Conservation (phyloP, 1,140 invertebrate species). For the Drosophila trapezifrons region DNA sequence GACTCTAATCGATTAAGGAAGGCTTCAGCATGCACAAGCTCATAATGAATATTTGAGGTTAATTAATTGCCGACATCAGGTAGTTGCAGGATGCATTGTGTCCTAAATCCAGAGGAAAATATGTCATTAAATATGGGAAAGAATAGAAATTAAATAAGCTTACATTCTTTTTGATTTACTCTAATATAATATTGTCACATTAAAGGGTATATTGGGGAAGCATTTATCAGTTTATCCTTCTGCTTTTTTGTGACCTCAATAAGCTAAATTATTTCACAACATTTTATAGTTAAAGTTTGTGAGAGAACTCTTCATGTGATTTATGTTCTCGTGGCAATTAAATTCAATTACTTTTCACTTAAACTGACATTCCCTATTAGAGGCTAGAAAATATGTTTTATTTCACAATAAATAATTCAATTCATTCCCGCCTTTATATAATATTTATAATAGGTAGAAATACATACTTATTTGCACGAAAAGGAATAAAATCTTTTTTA, state of each 20-base stretch:
- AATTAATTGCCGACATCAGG: conserved; percentile 20
- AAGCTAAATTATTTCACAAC: too few relatives aligned
- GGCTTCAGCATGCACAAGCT: not conserved
- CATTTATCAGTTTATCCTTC: not conserved
- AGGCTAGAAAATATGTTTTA: not conserved
- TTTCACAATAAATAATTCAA: not conserved
- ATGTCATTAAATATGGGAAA: too few relatives aligned
- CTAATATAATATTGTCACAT: too few relatives aligned
- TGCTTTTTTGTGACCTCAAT: too few relatives aligned
- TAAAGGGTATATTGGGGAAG: not conserved
- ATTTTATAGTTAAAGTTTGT: too few relatives aligned
- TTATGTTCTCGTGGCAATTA: not conserved
- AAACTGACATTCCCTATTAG: not conserved
- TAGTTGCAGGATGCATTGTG: not conserved
- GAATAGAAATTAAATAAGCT: too few relatives aligned
- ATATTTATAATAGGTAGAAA: not conserved
- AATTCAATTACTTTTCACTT: conserved; percentile 3
- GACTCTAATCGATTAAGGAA: conserved; percentile 6
- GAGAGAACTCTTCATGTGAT: not conserved
- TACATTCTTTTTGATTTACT: too few relatives aligned
- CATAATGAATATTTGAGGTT: conserved; percentile 10
- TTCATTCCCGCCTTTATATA: not conserved
- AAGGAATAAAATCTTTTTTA: conserved; percentile 10
- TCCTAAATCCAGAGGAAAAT: too few relatives aligned
- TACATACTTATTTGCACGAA: not conserved